These are phyloP conservation scores for Chironomus striatipennis DNA, from an alignment of 1,140 invertebrate species.

Conservation along the genomic window DNA sequence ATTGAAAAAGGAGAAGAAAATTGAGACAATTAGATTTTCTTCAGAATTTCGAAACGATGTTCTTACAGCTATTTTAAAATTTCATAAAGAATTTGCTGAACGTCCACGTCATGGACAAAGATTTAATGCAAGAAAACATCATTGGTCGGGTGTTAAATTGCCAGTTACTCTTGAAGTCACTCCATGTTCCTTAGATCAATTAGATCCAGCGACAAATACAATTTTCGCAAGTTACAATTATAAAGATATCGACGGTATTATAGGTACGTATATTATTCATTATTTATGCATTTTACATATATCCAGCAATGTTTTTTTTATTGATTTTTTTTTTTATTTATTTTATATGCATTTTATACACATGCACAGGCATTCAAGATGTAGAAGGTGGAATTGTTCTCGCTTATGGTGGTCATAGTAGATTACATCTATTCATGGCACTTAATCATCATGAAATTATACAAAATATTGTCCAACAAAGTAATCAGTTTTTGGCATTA, in stretches of 20 bases:
- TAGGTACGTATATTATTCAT: conserved; percentile 35
- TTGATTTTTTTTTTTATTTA: conserved; percentile 17
- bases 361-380: conserved; percentile 52
- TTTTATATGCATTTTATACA: not conserved
- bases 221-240: conserved; percentile 82
- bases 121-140: conserved; percentile 87
- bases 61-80: conserved; percentile 82
- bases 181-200: conserved; percentile 79
- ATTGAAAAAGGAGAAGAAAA: conserved; percentile 83
- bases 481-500: conserved; percentile 69
- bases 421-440: conserved; percentile 82
- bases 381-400: conserved; percentile 78
- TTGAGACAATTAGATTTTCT: conserved; percentile 94
- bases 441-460: conserved; percentile 77
- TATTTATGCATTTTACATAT: conserved; percentile 30
- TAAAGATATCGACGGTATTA: conserved; percentile 81
- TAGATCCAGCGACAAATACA: conserved; percentile 74
- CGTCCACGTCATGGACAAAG: conserved; percentile 57
- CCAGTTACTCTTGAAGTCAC: conserved; percentile 85
- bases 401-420: conserved; percentile 75
- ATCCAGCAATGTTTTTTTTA: conserved; percentile 33
- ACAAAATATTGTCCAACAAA: conserved; percentile 72
- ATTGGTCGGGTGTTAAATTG: conserved; percentile 86
- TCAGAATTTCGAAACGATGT: conserved; percentile 89
- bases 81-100: conserved; percentile 67